These are phyloP conservation scores for Drosophila rubida DNA, from an alignment of 2,888 invertebrate species.

Conservation along the genomic window DNA sequence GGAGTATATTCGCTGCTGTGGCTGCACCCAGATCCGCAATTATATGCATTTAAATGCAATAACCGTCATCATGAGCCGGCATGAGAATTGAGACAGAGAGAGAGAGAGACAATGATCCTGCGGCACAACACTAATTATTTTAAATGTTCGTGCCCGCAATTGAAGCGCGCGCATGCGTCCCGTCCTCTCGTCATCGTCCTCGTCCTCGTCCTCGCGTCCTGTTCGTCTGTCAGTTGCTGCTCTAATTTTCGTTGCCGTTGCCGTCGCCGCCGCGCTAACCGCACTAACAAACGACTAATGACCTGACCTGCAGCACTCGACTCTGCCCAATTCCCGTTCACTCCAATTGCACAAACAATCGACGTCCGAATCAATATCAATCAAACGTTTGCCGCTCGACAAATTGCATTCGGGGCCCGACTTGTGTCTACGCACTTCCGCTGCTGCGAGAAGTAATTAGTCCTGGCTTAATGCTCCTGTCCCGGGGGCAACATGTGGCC, in stretches of 20 bases:
- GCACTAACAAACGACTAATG: slow-evolving; percentile 64
- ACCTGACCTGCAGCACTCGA: slow-evolving; percentile 58
- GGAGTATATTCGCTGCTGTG: not conserved
- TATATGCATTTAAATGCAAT: slow-evolving; percentile 80
- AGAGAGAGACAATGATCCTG: slow-evolving; percentile 47
- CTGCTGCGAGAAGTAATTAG: slow-evolving; percentile 70
- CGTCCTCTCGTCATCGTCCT: not conserved
- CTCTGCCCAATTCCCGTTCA: not conserved
- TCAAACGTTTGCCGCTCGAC: slow-evolving; percentile 79
- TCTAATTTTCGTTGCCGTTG: slow-evolving; percentile 76
- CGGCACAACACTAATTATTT: slow-evolving; percentile 66
- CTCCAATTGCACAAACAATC: slow-evolving; percentile 2
- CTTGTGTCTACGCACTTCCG: slow-evolving; percentile 43
- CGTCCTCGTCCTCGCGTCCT: not conserved
- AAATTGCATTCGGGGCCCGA: slow-evolving; percentile 63
- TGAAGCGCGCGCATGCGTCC: slow-evolving; percentile 77
- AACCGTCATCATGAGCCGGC: slow-evolving; percentile 75
- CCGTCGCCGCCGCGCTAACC: slow-evolving; percentile 69
- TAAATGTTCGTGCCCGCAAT: slow-evolving; percentile 67
- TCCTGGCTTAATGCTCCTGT: slow-evolving; percentile 48
- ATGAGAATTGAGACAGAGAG: slow-evolving; percentile 19
- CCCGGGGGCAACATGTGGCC: slow-evolving; percentile 71
- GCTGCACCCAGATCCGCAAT: too few species aligned
- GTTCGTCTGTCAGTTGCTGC: slow-evolving; percentile 53
- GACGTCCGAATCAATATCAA: slow-evolving; percentile 75